These are phyloP conservation scores for Eudasyphora cyanicolor DNA, from an alignment of 2,888 invertebrate species.

Conservation along the genomic window DNA sequence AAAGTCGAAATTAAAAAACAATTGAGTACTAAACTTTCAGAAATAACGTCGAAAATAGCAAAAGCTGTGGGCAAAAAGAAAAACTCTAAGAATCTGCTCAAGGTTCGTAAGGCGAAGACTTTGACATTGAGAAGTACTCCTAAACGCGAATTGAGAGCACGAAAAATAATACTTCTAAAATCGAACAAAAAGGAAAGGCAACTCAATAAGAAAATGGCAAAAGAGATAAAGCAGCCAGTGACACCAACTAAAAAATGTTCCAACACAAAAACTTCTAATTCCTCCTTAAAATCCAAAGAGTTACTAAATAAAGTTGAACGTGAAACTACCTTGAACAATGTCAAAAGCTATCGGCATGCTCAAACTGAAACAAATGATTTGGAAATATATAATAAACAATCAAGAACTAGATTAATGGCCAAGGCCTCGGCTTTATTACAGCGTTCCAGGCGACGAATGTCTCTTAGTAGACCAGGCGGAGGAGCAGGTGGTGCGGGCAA, in stretches of 20 bases:
- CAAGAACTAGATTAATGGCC: constrained; percentile 43
- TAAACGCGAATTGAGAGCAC: constrained; percentile 72
- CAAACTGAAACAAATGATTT: constrained; percentile 60
- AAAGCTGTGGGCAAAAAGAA: constrained; percentile 25
- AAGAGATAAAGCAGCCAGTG: neutral
- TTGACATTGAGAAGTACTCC: neutral
- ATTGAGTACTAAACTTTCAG: neutral
- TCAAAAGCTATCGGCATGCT: constrained; percentile 52
- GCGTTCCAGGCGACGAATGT: constrained; percentile 53
- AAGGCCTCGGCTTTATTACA: constrained; percentile 54
- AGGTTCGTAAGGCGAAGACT: constrained; percentile 37
- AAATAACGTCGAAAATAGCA: neutral
- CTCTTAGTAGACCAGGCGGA: constrained; percentile 18
- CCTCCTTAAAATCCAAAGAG: constrained; percentile 4
- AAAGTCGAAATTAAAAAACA: constrained; percentile 5
- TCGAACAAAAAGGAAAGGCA: constrained; percentile 59
- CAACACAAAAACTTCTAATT: neutral
- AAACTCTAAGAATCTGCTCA: constrained; percentile 16
- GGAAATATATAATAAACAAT: constrained; percentile 45
- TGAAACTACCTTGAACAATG: neutral
- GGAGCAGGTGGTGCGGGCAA: neutral
- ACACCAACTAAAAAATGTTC: too few species aligned
- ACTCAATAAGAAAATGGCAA: neutral
- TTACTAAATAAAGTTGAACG: constrained; percentile 33
- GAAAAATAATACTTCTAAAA: constrained; percentile 72